Base-by-base conservation (phyloP, 2,888 invertebrate genomes). In the Mystacides longicornis region DNA sequence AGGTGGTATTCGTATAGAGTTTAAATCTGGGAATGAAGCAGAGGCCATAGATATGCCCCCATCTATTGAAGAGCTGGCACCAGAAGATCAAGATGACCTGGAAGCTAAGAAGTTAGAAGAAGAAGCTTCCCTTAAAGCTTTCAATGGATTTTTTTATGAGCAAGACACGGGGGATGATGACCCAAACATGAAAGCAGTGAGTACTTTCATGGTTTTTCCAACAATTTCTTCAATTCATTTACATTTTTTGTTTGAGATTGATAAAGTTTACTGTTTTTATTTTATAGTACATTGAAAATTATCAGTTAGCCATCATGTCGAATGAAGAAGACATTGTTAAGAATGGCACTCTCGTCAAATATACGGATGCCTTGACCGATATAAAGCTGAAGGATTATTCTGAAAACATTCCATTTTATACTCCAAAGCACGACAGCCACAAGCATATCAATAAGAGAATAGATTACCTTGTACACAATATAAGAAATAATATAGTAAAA, bases 21-120 rank as follows among this genome's bases (percentile, higher is more conserved):
- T 90, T 66, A 89, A 86, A 64, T 86, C 88, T 0, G 88, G 89
- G 21, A 90, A 89, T 69, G 83, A 89, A 45, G 93, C 92, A 0
- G 92, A 92, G 68, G 91, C 92, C 0, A 81, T 91, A 0, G 91
- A 92, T 64, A 81, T 19, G 2, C 55, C 52, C 73, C 65, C 37
- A 2, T 9, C 37, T 16, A 52, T 69, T 23, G 62, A 69, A 52
- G 58, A 67, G 1, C 18, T 42, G 2, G 48, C 22, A 11, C 19
- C n/a, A 0, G 49, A 61, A 65, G 71, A 1, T 67, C 49, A 53
- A 19, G 47, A 22, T 7, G 37, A 47, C 18, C 21, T 23, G 33
- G 51, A 54, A 20, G 16, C 11, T 4, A 18, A 22, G 21, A 14
- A 18, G 11, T 42, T 20, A 18, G 48, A 51, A n/a, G 47, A 51